A percentile compares a stretch with the other conserved stretches of the same genome.
Conservation (phyloP, 2,888 invertebrate species). For the Epinotia demarniana region DNA sequence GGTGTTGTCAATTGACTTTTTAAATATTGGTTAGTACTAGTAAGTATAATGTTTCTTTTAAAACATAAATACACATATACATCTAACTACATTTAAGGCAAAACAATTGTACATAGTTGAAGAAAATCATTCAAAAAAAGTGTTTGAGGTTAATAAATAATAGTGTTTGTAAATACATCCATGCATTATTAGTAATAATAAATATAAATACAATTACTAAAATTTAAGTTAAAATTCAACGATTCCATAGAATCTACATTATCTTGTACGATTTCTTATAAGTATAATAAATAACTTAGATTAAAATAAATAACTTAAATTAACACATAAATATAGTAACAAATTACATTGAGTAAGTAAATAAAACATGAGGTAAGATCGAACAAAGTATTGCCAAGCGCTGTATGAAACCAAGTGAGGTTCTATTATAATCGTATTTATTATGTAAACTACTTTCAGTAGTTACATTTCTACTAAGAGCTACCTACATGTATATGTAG, state of each 20-base stretch:
- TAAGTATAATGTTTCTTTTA: background rate
- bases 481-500: background rate
- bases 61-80: background rate
- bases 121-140: background rate
- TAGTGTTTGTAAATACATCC: too few relatives aligned
- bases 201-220: slow-evolving; percentile 3
- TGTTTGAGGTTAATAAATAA: too few relatives aligned
- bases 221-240: slow-evolving; percentile 6
- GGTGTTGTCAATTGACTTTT: too few relatives aligned
- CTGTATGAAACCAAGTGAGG: background rate
- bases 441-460: background rate
- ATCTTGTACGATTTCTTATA: slow-evolving; percentile 36
- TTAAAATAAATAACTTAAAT: slow-evolving; percentile 12
- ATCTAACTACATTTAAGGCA: too few relatives aligned
- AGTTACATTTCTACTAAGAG: background rate
- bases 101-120: too few relatives aligned
- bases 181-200: background rate
- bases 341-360: background rate
- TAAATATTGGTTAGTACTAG: too few relatives aligned
- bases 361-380: slow-evolving; percentile 9
- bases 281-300: slow-evolving; percentile 20
- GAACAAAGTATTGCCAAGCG: background rate
- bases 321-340: background rate
- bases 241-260: slow-evolving; percentile 33
- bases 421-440: background rate